Conservation (phyloP, 1,140 invertebrate genomes). For the Euwallacea fornicatus region DNA sequence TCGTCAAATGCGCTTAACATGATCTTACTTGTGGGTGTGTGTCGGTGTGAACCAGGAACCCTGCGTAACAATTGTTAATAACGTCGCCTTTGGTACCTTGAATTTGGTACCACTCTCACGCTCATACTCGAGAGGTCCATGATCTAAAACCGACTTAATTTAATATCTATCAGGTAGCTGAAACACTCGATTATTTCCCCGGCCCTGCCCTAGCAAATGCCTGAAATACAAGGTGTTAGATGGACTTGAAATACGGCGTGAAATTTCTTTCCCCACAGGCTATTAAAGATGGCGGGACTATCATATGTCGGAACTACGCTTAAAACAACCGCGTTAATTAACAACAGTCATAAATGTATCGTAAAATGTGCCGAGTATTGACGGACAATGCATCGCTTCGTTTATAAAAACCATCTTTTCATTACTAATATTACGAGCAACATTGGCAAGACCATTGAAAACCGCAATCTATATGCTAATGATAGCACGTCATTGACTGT, state of each 20-base stretch:
- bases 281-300: constrained; percentile 12
- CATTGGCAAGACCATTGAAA: constrained; percentile 30
- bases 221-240: constrained; percentile 19
- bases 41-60: no score
- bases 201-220: neutral
- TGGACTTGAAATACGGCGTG: constrained; percentile 31
- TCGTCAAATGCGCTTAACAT: no score
- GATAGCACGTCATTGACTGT: constrained; percentile 37
- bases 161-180: neutral
- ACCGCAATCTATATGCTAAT: constrained; percentile 46
- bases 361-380: constrained; percentile 34
- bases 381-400: constrained; percentile 24
- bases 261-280: constrained; percentile 29
- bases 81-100: no score
- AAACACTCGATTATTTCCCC: neutral
- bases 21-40: no score
- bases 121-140: no score
- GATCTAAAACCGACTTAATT: no score
- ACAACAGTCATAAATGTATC: constrained; percentile 39
- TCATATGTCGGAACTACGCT: constrained; percentile 33
- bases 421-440: constrained; percentile 29
- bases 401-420: constrained; percentile 19
- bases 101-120: no score
- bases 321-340: constrained; percentile 42
- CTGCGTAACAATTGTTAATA: no score